Conservation (phyloP, 2,113 vertebrate species). For the Thunnus maccoyii region DNA sequence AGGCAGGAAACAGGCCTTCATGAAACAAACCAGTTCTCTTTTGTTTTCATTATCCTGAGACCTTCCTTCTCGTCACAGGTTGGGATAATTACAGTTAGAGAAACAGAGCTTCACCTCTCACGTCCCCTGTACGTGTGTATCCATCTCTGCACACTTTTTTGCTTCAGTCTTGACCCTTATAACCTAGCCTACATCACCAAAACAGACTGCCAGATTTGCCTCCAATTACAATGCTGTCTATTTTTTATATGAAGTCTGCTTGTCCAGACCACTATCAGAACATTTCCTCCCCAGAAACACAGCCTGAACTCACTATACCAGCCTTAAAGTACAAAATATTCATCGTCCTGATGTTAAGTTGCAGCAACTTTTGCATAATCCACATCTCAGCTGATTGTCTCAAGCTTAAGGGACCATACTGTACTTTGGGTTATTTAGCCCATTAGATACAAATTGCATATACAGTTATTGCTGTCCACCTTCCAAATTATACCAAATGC, state of each 20-base stretch:
- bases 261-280: background rate
- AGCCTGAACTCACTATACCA: background rate
- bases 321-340: background rate
- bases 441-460: conserved; percentile 28
- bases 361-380: background rate
- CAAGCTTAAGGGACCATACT: background rate
- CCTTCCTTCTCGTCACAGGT: background rate
- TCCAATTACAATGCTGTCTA: conserved; percentile 33
- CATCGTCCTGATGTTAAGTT: background rate
- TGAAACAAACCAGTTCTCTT: conserved; percentile 2
- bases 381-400: background rate
- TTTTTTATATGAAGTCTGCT: conserved; percentile 37
- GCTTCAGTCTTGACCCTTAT: background rate
- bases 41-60: conserved; percentile 2
- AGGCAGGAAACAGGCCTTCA: conserved; percentile 22
- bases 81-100: background rate
- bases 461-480: conserved; percentile 12
- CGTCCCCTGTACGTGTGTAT: too few species aligned
- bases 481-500: conserved; percentile 21
- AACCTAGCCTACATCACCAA: background rate
- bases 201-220: conserved; percentile 51
- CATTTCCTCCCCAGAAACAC: background rate
- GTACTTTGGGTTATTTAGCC: conserved; percentile 13
- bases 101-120: background rate
- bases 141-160: background rate